A percentile compares a stretch with the other conserved stretches of the same genome.
Conservation (phyloP, 1,140 invertebrate species). For the Pseudoatta argentina region DNA sequence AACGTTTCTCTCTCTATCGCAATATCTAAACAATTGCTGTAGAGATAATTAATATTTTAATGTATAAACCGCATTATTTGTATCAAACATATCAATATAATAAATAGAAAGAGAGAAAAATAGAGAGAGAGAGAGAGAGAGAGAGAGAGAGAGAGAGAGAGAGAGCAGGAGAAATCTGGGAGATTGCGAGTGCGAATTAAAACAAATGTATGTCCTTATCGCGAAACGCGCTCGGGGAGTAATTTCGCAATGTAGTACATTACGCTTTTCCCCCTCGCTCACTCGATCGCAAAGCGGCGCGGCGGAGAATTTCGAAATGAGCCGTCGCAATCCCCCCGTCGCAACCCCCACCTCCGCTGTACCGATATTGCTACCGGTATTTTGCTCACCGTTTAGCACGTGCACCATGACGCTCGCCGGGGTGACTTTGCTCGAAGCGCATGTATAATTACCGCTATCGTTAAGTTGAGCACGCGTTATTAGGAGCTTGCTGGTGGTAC, state of each 20-base stretch:
- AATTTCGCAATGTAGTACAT: constrained; percentile 48
- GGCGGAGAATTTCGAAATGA: constrained; percentile 57
- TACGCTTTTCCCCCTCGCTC: constrained; percentile 11
- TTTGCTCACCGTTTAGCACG: constrained; percentile 93
- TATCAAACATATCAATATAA: constrained; percentile 18
- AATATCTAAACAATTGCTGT: constrained; percentile 31
- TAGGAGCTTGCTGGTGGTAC: constrained; percentile 94
- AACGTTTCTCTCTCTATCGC: neutral
- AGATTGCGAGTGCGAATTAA: constrained; percentile 53
- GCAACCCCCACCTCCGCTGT: neutral
- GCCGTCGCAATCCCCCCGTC: constrained; percentile 17
- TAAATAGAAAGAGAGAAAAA: neutral
- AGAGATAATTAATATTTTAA: constrained; percentile 41
- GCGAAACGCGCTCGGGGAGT: constrained; percentile 38
- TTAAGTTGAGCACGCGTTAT: constrained; percentile 93
- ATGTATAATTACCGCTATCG: constrained; percentile 96
- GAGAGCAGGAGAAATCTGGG: neutral
- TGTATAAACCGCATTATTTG: neutral
- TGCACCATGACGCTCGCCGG: constrained; percentile 94
- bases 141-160: neutral
- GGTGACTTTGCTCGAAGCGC: constrained; percentile 93
- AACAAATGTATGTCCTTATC: constrained; percentile 53
- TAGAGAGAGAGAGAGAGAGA: neutral
- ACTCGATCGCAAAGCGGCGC: neutral
- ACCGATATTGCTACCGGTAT: constrained; percentile 32